Evolutionary conservation across 2,888 invertebrate species (phyloP).

Genomic region (Caenorhabditis plicata): DNA sequence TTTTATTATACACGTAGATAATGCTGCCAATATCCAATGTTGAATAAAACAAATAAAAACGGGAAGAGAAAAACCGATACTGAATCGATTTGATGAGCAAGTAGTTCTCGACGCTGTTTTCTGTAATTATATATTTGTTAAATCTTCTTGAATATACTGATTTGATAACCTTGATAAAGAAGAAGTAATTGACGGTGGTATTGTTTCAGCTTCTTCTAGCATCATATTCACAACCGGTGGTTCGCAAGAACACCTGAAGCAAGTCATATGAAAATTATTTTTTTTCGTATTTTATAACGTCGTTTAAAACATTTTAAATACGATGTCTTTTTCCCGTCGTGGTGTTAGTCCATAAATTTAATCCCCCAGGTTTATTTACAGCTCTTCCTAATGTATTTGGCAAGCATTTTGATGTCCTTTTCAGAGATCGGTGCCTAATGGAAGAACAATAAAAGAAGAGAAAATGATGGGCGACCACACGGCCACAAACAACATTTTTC

Average conservation of each 20-base stretch:
- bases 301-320: too few species aligned
- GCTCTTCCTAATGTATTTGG: too few species aligned
- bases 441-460: too few species aligned
- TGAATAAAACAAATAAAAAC: constrained; percentile 66
- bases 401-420: too few species aligned
- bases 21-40: constrained; percentile 68
- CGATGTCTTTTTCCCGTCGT: too few species aligned
- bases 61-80: constrained; percentile 59
- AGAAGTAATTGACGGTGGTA: constrained; percentile 23
- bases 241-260: constrained; percentile 37
- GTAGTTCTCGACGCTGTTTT: constrained; percentile 46
- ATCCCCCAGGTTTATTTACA: too few species aligned
- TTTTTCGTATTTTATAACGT: neutral
- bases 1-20: constrained; percentile 50
- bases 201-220: constrained; percentile 29
- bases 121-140: constrained; percentile 9
- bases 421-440: too few species aligned
- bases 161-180: constrained; percentile 20
- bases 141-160: neutral
- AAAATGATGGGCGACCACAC: too few species aligned
- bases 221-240: constrained; percentile 34
- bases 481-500: too few species aligned
- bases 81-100: constrained; percentile 61
- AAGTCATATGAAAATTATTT: neutral
- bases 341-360: too few species aligned